These are phyloP conservation scores for Forficula auricularia DNA, from an alignment of 1,140 invertebrate genomes.

Conservation along the genomic window DNA sequence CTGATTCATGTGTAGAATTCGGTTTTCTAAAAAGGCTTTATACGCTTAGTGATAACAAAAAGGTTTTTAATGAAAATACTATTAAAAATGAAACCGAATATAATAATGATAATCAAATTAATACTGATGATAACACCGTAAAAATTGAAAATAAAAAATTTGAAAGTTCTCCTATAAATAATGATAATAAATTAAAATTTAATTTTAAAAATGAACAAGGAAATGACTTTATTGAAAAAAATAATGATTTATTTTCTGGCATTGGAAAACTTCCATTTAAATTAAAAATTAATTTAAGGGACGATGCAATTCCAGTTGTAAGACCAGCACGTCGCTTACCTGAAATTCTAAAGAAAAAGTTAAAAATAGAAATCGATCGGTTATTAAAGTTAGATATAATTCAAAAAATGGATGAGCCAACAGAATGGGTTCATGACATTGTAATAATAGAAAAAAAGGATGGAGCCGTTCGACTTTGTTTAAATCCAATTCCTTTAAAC, in stretches of 20 bases:
- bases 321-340: slow-evolving; percentile 21
- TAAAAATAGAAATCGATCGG: slow-evolving; percentile 19
- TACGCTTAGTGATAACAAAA: no score
- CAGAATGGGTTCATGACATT: slow-evolving; percentile 2
- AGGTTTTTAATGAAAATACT: no score
- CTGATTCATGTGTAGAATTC: no score
- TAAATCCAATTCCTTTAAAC: slow-evolving; percentile 7
- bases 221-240: no score
- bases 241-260: slow-evolving; percentile 1
- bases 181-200: no score
- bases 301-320: slow-evolving; percentile 15
- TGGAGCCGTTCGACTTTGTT: slow-evolving; percentile 4
- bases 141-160: no score
- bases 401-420: slow-evolving; percentile 6
- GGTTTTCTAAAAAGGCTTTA: no score
- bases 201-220: no score
- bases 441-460: slow-evolving; percentile 6
- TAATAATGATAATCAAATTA: no score
- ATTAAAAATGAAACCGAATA: no score
- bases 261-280: slow-evolving; percentile 2
- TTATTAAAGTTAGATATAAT: slow-evolving; percentile 12
- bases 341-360: slow-evolving; percentile 17
- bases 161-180: no score
- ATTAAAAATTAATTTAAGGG: slow-evolving; percentile 11
- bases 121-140: no score